Evolutionary conservation across 2,888 invertebrate genomes (phyloP), one percentile per base, ranked within the genome.

Genomic region (Aromia moschata): DNA sequence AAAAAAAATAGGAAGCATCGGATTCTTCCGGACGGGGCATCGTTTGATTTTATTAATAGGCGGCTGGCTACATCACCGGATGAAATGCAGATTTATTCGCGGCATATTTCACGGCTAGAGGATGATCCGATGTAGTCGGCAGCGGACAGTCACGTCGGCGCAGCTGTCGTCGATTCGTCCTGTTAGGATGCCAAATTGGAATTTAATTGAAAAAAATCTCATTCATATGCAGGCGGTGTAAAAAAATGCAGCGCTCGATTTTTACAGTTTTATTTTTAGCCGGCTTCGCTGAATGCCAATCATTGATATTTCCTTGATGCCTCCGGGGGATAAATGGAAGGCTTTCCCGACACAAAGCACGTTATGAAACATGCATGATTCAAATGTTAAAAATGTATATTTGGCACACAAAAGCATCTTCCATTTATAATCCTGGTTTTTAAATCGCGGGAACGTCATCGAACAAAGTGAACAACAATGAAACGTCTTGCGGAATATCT

Each of bases 201-300:
- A 79, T 80, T 80, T 80, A 81, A 80, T 81, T 80, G 80, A 79
- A 80, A 80, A n/a, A 80, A 79, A 74, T 79, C 80, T 80, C 79
- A 79, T 80, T 81, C 81, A 81, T 81, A 80, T 81, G 80, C 80
- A 77, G 76, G 74, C 74, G 74, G 76, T 76, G 79, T 79, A 78
- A 80, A 80, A 33, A 80, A 80, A 79, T 78, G 77, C 77, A 76
- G 70, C 56, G 61, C 60, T 56, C 68, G 77, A 77, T 77, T 77
- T 77, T 77, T 75, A 70, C 67, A 72, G 74, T 78, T 79, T 78
- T 78, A 77, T 78, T 75, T 74, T 60, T 59, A 72, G 71, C 69
- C 68, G 65, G 74, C 76, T 65, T 65, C 69, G 71, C 70, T 77
- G 78, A 77, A 78, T 78, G 76, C 76, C 77, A 78, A 78, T 78